phyloP scores from a whole-genome alignment of 2,888 invertebrate genomes.

The Nephrocerus scutellatus region DNA sequence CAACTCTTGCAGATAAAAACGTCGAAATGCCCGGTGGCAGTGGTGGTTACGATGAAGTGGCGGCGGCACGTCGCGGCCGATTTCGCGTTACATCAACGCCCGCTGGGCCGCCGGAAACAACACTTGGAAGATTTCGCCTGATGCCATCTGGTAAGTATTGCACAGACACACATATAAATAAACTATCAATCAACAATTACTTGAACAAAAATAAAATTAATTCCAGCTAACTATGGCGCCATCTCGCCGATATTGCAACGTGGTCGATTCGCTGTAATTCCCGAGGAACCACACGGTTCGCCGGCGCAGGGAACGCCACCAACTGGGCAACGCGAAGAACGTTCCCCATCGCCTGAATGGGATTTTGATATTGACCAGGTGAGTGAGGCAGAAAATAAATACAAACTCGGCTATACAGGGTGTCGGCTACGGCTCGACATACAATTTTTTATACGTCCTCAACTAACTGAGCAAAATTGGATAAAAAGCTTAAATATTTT shows the following conservation, averaged over 20 bases:
- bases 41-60: conserved; percentile 43
- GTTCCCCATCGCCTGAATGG: conserved; percentile 48
- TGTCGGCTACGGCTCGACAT: too few relatives aligned
- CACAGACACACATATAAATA: neutral
- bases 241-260: conserved; percentile 47
- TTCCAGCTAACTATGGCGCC: conserved; percentile 46
- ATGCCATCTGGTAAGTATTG: conserved; percentile 44
- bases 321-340: conserved; percentile 27
- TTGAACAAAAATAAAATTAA: neutral
- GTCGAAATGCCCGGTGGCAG: conserved; percentile 29
- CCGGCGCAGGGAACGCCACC: conserved; percentile 40
- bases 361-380: conserved; percentile 48
- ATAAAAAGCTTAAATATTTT: too few relatives aligned
- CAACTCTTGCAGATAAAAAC: too few relatives aligned
- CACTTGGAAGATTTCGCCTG: conserved; percentile 46
- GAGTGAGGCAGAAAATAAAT: conserved; percentile 26
- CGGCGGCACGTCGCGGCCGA: conserved; percentile 48
- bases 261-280: conserved; percentile 48
- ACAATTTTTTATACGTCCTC: too few relatives aligned
- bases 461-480: too few relatives aligned
- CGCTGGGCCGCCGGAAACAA: conserved; percentile 45
- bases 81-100: conserved; percentile 52
- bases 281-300: conserved; percentile 48
- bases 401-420: too few relatives aligned
- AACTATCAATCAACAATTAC: neutral